Evolutionary conservation across 2,797 vertebrate genomes (phyloP).

Genomic region (Acanthurus leucopareius): DNA sequence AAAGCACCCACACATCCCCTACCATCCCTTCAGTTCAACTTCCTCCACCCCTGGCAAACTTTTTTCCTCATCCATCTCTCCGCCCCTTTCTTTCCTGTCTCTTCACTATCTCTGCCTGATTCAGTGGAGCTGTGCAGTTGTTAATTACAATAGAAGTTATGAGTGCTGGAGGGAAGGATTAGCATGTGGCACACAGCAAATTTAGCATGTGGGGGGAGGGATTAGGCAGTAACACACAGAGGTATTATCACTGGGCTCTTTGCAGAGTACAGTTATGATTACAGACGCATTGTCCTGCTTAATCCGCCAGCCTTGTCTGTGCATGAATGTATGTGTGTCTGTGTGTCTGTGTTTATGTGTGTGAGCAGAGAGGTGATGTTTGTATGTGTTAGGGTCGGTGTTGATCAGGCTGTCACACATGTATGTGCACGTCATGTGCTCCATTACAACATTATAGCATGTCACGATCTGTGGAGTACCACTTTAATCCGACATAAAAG

Average conservation of each 20-base stretch:
- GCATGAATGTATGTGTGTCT: slow-evolving; percentile 21
- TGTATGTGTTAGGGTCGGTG: slow-evolving; percentile 40
- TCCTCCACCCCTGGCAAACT: slow-evolving; percentile 28
- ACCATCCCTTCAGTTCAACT: slow-evolving; percentile 23
- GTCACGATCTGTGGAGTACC: background rate
- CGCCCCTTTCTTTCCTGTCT: slow-evolving; percentile 19
- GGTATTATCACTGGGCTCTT: slow-evolving; percentile 77
- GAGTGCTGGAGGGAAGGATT: slow-evolving; percentile 78
- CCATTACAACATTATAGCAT: slow-evolving; percentile 13
- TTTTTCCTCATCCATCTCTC: slow-evolving; percentile 42
- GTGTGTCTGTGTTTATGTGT: background rate
- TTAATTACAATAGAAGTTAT: slow-evolving; percentile 79
- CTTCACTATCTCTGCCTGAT: slow-evolving; percentile 49
- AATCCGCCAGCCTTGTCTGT: slow-evolving; percentile 66
- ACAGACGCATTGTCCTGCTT: slow-evolving; percentile 75
- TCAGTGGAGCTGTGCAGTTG: slow-evolving; percentile 62
- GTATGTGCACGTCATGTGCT: background rate
- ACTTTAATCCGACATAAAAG: slow-evolving; percentile 27
- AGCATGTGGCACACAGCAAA: slow-evolving; percentile 75
- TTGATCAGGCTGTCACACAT: slow-evolving; percentile 18
- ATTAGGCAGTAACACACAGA: slow-evolving; percentile 77
- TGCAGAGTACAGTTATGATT: slow-evolving; percentile 79
- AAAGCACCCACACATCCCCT: slow-evolving; percentile 12
- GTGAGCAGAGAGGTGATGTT: slow-evolving; percentile 16
- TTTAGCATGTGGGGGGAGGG: slow-evolving; percentile 73